A percentile compares a stretch with the other conserved stretches of the same genome.
Evolutionary conservation across 2,888 invertebrate genomes (phyloP).

Genomic region (Argyresthia albistria): DNA sequence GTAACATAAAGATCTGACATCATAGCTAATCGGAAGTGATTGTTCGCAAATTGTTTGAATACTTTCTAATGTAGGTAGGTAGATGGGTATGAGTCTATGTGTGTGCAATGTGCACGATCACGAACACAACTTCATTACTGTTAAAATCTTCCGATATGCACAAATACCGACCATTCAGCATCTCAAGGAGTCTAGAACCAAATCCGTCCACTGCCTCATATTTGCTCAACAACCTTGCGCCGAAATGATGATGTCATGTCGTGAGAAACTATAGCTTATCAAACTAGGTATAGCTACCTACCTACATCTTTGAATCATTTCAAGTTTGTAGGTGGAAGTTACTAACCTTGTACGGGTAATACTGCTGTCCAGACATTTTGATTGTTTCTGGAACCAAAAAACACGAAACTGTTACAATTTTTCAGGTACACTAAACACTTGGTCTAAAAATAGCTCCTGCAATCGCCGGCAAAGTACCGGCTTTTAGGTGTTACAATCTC

Average conservation of each 20-base stretch:
- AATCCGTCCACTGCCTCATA: neutral
- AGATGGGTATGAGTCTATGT: no score
- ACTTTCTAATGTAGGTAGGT: no score
- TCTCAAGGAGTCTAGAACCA: no score
- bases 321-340: constrained; percentile 29
- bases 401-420: constrained; percentile 19
- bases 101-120: no score
- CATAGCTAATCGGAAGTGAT: no score
- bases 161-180: no score
- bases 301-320: constrained; percentile 10
- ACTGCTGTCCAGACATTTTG: constrained; percentile 85
- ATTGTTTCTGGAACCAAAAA: constrained; percentile 43
- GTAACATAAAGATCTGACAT: no score
- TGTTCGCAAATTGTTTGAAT: no score
- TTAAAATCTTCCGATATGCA: no score
- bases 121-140: no score
- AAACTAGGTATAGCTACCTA: no score
- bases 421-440: constrained; percentile 21
- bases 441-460: constrained; percentile 45
- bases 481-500: constrained; percentile 30
- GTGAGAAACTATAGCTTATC: constrained; percentile 38
- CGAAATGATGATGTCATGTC: constrained; percentile 61
- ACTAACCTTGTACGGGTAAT: constrained; percentile 90
- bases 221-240: constrained; percentile 24
- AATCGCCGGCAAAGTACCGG: constrained; percentile 26